A percentile compares a stretch with the other conserved stretches of the same genome.
These are phyloP conservation scores for Spinus olivaceus DNA, from an alignment of 2,797 vertebrate species.

Conservation along the genomic window DNA sequence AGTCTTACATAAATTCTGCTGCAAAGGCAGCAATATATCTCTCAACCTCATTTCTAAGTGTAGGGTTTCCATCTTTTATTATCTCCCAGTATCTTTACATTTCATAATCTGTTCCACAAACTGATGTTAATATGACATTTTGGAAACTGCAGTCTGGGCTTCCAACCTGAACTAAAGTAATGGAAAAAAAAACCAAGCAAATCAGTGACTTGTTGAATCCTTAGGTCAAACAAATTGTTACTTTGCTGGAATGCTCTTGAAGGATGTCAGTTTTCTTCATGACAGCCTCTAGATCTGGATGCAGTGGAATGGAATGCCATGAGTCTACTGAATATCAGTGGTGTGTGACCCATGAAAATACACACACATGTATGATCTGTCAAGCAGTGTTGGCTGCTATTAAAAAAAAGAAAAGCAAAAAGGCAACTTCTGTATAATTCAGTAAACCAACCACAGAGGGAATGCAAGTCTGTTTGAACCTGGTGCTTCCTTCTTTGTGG, in stretches of 20 bases:
- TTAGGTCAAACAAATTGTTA: constrained; percentile 28
- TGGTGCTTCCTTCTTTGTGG: background rate
- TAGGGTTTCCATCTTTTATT: background rate
- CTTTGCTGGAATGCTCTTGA: background rate
- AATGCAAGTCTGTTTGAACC: background rate
- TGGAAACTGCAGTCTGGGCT: background rate
- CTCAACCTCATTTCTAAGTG: background rate
- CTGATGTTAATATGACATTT: background rate
- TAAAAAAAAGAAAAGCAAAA: background rate
- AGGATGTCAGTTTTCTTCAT: background rate
- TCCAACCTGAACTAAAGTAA: background rate
- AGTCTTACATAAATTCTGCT: background rate
- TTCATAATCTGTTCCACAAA: background rate
- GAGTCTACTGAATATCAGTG: background rate
- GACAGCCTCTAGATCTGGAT: background rate
- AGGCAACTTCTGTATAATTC: background rate
- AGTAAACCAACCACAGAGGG: background rate
- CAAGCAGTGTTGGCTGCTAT: background rate
- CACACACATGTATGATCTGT: background rate
- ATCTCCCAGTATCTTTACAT: background rate
- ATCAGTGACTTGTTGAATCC: constrained; percentile 35
- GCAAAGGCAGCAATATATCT: background rate
- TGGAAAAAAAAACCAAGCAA: background rate
- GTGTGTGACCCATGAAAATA: constrained; percentile 36
- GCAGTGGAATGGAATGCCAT: background rate